Evolutionary conservation across 1,140 invertebrate genomes (phyloP).

Genomic region (Cydia amplana): DNA sequence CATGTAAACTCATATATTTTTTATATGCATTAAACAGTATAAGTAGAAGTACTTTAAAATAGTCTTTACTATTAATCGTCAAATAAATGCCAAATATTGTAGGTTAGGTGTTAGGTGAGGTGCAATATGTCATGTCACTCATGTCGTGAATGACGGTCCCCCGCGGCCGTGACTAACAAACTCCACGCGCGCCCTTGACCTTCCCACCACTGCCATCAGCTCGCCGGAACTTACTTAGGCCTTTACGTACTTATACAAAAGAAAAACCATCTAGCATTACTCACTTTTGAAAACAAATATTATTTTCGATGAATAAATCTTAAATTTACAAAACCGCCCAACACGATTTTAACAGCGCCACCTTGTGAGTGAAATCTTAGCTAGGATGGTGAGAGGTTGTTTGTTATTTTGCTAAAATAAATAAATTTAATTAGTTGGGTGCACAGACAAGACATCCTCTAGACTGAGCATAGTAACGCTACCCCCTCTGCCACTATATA

Average conservation of each 20-base stretch:
- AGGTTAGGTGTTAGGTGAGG: not conserved
- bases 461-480: no score
- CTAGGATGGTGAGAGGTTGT: no score
- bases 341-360: no score
- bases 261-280: not conserved
- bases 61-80: not conserved
- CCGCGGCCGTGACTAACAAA: slow-evolving; percentile 25
- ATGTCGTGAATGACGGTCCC: slow-evolving; percentile 4
- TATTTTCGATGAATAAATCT: no score
- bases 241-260: not conserved
- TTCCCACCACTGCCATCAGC: slow-evolving; percentile 17
- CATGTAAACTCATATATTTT: not conserved
- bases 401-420: no score
- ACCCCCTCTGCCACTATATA: no score
- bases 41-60: not conserved
- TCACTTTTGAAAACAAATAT: not conserved
- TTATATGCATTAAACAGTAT: not conserved
- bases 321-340: no score
- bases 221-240: not conserved
- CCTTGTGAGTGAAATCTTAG: no score
- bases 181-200: slow-evolving; percentile 26
- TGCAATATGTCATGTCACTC: not conserved
- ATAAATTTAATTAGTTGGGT: no score
- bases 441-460: no score
- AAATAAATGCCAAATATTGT: not conserved